Percentiles rank a stretch among this genome's conserved stretches.
These are phyloP conservation scores for Rhynchopsitta pachyrhyncha DNA, from an alignment of 2,113 vertebrate genomes.

Conservation along the genomic window DNA sequence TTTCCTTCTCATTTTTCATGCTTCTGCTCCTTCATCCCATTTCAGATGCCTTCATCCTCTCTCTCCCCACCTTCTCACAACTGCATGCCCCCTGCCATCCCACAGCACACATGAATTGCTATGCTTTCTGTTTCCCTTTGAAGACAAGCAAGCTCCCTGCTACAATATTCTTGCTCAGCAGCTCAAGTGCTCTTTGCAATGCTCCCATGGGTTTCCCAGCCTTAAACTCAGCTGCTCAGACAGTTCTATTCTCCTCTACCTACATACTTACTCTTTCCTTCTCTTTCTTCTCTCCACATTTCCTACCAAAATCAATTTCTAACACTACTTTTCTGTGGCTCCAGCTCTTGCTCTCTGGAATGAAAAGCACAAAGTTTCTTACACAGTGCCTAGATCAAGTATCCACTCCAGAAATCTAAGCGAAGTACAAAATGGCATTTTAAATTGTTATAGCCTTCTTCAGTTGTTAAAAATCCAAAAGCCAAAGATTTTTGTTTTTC, in stretches of 20 bases:
- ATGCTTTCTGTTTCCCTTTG: neutral
- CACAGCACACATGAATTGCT: neutral
- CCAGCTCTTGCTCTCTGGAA: neutral
- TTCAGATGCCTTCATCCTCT: neutral
- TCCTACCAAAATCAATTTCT: neutral
- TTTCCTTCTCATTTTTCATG: neutral
- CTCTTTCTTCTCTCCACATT: neutral
- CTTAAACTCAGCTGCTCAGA: neutral
- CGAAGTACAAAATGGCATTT: neutral
- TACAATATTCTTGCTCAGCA: neutral
- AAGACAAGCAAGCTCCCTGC: neutral
- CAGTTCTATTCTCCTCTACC: neutral
- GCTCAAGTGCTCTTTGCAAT: neutral
- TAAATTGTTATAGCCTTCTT: neutral
- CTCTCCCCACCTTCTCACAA: neutral
- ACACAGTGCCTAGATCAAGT: neutral
- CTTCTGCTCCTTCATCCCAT: neutral
- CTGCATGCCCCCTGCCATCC: fast-evolving
- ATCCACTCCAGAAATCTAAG: neutral
- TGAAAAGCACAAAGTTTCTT: neutral
- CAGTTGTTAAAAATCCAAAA: neutral
- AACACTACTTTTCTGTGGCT: neutral
- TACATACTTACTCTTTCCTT: neutral
- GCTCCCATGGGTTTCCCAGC: neutral
- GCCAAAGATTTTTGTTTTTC: neutral